These are phyloP conservation scores for Mormoops blainvillei DNA, from an alignment of 2,113 vertebrate genomes.

Conservation along the genomic window DNA sequence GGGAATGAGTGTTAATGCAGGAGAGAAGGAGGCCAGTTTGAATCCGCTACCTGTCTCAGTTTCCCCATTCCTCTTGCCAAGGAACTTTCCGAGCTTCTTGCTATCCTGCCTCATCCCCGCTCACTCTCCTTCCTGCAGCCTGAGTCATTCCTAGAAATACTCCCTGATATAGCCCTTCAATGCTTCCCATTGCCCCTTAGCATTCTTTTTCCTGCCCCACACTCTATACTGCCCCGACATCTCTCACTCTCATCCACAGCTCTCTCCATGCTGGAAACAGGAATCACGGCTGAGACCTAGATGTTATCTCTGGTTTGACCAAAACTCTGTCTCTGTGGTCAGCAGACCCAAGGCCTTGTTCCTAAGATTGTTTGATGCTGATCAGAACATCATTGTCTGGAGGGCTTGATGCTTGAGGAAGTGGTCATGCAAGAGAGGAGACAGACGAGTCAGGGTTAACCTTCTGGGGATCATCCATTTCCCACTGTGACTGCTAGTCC, in stretches of 20 bases:
- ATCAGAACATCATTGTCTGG: too few species aligned
- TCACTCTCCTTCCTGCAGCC: not conserved
- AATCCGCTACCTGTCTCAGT: not conserved
- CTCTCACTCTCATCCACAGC: not conserved
- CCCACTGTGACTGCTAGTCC: not conserved
- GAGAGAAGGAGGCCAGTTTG: not conserved
- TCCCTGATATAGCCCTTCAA: not conserved
- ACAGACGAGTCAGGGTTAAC: not conserved
- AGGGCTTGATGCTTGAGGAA: too few species aligned
- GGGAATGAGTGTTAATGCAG: not conserved
- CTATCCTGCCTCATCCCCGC: not conserved
- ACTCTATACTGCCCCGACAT: not conserved
- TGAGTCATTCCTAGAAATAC: not conserved
- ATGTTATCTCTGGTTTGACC: too few species aligned
- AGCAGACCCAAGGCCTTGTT: too few species aligned
- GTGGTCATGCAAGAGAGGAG: too few species aligned
- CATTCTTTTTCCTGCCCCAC: not conserved
- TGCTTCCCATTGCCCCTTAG: not conserved
- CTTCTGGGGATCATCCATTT: not conserved
- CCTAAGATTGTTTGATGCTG: too few species aligned
- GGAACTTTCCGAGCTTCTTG: not conserved
- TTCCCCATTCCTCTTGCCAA: not conserved
- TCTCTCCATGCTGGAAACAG: not conserved
- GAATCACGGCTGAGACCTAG: not conserved
- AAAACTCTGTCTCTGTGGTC: too few species aligned